Evolutionary conservation across 2,888 invertebrate species (phyloP).

Genomic region (Apoda limacodes): DNA sequence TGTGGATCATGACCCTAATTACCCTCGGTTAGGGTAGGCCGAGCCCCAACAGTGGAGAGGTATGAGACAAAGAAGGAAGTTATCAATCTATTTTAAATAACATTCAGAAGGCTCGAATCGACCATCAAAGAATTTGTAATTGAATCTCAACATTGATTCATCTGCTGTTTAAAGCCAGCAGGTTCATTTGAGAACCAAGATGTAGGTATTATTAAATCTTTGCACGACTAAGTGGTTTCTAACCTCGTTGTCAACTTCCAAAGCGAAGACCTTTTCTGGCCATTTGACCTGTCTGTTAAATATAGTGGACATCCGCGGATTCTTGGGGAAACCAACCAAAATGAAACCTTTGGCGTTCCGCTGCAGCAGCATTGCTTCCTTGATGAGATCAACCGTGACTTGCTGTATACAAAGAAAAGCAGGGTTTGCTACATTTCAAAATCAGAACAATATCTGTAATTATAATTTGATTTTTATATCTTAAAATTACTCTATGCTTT

Average conservation of each 20-base stretch:
- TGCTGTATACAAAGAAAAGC: slow-evolving; percentile 48
- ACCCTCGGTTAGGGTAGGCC: no score
- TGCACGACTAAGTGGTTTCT: no score
- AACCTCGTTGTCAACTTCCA: slow-evolving; percentile 59
- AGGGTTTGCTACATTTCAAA: neutral
- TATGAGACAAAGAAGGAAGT: no score
- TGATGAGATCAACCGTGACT: slow-evolving; percentile 65
- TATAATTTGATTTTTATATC: neutral
- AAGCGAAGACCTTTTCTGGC: slow-evolving; percentile 60
- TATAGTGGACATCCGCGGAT: slow-evolving; percentile 55
- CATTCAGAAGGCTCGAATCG: no score
- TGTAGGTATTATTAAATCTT: no score
- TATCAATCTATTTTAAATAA: no score
- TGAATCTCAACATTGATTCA: no score
- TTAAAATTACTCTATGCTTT: neutral
- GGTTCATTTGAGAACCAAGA: no score
- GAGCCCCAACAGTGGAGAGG: no score
- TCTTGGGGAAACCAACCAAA: slow-evolving; percentile 69
- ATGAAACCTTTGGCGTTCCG: slow-evolving; percentile 62
- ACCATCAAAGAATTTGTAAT: no score
- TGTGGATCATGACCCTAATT: no score
- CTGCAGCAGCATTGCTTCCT: slow-evolving; percentile 63
- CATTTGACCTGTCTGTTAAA: slow-evolving; percentile 60
- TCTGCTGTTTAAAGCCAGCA: no score
- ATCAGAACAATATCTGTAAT: neutral